Percentiles rank a stretch among this genome's conserved stretches.
phyloP scores from a whole-genome alignment of 2,888 invertebrate species.

The Plemyria rubiginata region DNA sequence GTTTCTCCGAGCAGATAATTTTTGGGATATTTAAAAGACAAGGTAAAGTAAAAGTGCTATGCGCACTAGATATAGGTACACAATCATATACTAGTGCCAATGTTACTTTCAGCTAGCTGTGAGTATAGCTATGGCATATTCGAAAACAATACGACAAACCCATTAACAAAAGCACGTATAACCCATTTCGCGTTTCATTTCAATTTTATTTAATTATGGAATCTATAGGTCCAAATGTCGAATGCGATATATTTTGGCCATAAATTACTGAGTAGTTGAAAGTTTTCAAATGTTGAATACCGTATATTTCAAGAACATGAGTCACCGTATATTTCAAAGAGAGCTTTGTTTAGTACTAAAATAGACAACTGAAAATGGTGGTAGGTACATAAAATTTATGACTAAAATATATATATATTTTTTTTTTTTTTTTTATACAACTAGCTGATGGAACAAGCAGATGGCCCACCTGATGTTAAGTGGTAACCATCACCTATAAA shows the following conservation, averaged over 20 bases:
- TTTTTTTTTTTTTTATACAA: too few relatives aligned
- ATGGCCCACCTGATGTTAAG: too few relatives aligned
- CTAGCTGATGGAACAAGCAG: too few relatives aligned
- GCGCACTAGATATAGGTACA: too few relatives aligned
- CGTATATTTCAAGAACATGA: background rate
- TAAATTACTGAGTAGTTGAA: conserved; percentile 35
- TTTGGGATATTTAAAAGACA: too few relatives aligned
- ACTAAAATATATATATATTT: too few relatives aligned
- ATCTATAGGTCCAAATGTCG: conserved; percentile 53
- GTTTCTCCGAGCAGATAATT: too few relatives aligned
- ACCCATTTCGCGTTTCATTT: conserved; percentile 83
- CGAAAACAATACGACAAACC: conserved; percentile 79
- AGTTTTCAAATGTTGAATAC: conserved; percentile 11
- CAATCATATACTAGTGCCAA: too few relatives aligned
- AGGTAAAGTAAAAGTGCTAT: too few relatives aligned
- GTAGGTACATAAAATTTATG: too few relatives aligned
- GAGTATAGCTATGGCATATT: conserved; percentile 47
- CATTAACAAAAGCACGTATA: conserved; percentile 84
- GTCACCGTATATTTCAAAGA: background rate
- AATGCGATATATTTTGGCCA: conserved; percentile 30
- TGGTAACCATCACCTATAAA: too few relatives aligned
- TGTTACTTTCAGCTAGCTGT: conserved; percentile 26
- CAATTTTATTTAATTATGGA: conserved; percentile 84
- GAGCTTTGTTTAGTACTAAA: background rate
- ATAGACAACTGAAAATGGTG: too few relatives aligned